Evolutionary conservation across 2,888 invertebrate genomes (phyloP), one percentile per base, ranked within the genome.

Genomic region (Drosophila sordidula): DNA sequence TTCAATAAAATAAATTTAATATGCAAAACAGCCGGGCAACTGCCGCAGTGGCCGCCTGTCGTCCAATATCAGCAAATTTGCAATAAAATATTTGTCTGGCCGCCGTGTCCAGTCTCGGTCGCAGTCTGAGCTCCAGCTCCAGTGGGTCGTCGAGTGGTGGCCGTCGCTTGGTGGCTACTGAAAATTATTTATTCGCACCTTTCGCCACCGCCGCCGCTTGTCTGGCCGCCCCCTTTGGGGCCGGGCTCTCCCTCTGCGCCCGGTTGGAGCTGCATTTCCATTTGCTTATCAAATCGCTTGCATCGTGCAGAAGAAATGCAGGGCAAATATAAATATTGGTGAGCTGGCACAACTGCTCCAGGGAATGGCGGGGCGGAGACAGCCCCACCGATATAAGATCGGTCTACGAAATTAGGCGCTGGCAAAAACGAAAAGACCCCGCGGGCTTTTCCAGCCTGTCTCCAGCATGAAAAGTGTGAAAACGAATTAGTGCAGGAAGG

Each of bases 1-100:
- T 88, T 88, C 84, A 85, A 85, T 85, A 88, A 83, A 86, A 86
- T 88, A 86, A 86, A 86, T 88, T 80, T 83, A 88, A 88, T 79
- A 89, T 79, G 84, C 78, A 83, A 84, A 87, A 78, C 79, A 83
- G 72, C 67, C 77, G 67, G 70, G 57, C 76, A 73, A 70, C 55
- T 57, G 78, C 62, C 32, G 70, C 75, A 74, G 64, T 75, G 73
- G 67, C 70, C 58, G 82, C 71, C 76, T 78, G 80, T 80, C 80
- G 72, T 78, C 78, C 88, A 86, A 86, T 83, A 87, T 87, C 85
- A 88, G 79, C 80, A 80, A 80, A 84, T 87, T 88, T 80, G 88
- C 85, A 86, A 86, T 86, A 88, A 86, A 86, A 88, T 86, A 88
- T 86, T 80, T 86, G 86, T 83, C 85, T 88, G 77, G 78, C 78